These are phyloP conservation scores for Castor canadensis DNA, from an alignment of 2,113 vertebrate genomes.

Conservation along the genomic window DNA sequence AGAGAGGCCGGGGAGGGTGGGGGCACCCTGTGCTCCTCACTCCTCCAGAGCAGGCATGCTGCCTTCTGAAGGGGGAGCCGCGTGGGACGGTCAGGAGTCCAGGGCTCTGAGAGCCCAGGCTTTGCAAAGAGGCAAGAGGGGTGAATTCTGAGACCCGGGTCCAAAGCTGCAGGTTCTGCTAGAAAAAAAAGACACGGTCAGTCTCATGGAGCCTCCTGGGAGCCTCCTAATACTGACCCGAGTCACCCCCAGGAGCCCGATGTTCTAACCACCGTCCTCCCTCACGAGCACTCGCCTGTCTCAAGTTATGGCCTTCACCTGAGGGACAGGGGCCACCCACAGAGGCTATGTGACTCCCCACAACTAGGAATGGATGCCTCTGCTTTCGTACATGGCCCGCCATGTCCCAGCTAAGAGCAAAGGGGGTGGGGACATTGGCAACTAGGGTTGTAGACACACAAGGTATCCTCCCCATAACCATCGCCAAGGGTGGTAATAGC, in stretches of 20 bases:
- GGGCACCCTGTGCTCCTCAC: slow-evolving; percentile 86
- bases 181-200: slow-evolving; percentile 51
- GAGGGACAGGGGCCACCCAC: too few species aligned
- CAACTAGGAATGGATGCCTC: too few species aligned
- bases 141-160: slow-evolving; percentile 89
- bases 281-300: too few species aligned
- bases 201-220: neutral
- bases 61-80: slow-evolving; percentile 85
- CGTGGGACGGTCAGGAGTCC: slow-evolving; percentile 85
- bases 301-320: too few species aligned
- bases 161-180: slow-evolving; percentile 86
- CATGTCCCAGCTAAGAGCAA: too few species aligned
- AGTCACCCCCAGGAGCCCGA: too few species aligned
- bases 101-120: slow-evolving; percentile 82
- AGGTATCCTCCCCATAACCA: neutral
- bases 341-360: too few species aligned
- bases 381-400: too few species aligned
- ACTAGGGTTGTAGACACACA: too few species aligned
- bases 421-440: too few species aligned
- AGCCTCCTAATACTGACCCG: neutral
- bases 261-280: too few species aligned
- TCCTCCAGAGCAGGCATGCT: slow-evolving; percentile 87
- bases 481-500: rapidly evolving
- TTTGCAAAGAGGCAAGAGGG: slow-evolving; percentile 88
- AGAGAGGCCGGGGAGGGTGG: slow-evolving; percentile 84